Conservation (phyloP, 2,113 vertebrate species). For the Antigone vipio region DNA sequence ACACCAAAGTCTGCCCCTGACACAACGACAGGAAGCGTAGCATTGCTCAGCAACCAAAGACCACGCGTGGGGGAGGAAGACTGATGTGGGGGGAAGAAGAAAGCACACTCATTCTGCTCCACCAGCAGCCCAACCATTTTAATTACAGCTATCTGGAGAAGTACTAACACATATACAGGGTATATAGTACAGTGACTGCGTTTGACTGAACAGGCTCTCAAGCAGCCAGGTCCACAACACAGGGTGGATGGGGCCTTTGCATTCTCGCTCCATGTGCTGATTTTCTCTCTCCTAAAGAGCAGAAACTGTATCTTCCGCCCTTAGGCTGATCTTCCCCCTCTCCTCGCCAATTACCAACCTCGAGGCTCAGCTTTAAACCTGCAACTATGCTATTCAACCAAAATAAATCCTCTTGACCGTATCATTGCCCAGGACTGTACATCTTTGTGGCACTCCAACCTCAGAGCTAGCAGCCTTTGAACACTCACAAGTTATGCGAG, state of each 20-base stretch:
- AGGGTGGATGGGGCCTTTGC: not conserved
- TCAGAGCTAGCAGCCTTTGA: not conserved
- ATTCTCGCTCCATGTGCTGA: not conserved
- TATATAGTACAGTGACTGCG: rapidly evolving
- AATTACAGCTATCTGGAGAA: not conserved
- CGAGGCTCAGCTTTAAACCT: not conserved
- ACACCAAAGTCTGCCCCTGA: not conserved
- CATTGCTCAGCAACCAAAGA: not conserved
- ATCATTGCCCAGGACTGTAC: too few species aligned
- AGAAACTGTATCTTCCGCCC: not conserved
- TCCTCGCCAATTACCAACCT: not conserved
- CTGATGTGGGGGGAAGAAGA: not conserved
- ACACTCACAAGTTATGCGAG: not conserved
- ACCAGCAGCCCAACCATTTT: not conserved
- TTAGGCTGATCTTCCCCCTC: not conserved
- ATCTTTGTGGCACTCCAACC: not conserved
- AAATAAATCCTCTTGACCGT: rapidly evolving
- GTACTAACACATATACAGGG: not conserved
- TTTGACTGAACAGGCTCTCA: not conserved
- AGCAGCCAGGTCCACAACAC: not conserved
- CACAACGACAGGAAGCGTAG: not conserved
- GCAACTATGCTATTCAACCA: rapidly evolving
- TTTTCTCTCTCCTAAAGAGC: not conserved
- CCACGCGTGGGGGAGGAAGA: not conserved
- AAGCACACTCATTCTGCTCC: not conserved